Percentiles rank a stretch among this genome's conserved stretches.
Evolutionary conservation across 2,888 invertebrate genomes (phyloP).

Genomic region (Troides aeacus): DNA sequence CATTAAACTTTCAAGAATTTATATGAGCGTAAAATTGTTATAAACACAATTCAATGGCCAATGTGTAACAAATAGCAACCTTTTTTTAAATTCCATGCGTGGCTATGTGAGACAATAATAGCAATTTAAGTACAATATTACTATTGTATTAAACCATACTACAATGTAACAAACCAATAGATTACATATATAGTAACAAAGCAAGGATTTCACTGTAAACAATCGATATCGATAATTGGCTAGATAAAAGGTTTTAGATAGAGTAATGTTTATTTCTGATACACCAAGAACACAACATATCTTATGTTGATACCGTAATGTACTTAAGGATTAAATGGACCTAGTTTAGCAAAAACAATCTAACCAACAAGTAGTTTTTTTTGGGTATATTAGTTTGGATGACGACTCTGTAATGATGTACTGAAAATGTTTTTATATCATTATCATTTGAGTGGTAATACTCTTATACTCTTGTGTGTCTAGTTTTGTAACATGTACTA

Average conservation of each 20-base stretch:
- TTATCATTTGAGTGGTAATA: too few relatives aligned
- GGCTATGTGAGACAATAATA: background rate
- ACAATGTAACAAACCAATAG: background rate
- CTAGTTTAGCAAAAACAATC: too few relatives aligned
- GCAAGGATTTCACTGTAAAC: background rate
- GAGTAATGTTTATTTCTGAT: background rate
- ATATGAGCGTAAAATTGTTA: background rate
- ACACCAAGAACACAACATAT: too few relatives aligned
- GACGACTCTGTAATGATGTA: too few relatives aligned
- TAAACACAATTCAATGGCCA: background rate
- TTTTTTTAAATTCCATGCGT: slow-evolving; percentile 3
- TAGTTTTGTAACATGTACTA: too few relatives aligned
- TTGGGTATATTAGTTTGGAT: too few relatives aligned
- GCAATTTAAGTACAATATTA: background rate
- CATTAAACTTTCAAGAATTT: slow-evolving; percentile 4
- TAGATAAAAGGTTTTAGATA: background rate
- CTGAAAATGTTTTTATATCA: too few relatives aligned
- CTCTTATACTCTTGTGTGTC: too few relatives aligned
- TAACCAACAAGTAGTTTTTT: too few relatives aligned
- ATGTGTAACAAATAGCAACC: slow-evolving; percentile 5
- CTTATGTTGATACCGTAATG: too few relatives aligned
- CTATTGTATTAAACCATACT: background rate
- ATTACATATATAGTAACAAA: background rate
- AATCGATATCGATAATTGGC: background rate
- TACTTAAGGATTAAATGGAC: too few relatives aligned